Evolutionary conservation across 2,113 vertebrate genomes (phyloP).

Genomic region (Puntigrus tetrazona): DNA sequence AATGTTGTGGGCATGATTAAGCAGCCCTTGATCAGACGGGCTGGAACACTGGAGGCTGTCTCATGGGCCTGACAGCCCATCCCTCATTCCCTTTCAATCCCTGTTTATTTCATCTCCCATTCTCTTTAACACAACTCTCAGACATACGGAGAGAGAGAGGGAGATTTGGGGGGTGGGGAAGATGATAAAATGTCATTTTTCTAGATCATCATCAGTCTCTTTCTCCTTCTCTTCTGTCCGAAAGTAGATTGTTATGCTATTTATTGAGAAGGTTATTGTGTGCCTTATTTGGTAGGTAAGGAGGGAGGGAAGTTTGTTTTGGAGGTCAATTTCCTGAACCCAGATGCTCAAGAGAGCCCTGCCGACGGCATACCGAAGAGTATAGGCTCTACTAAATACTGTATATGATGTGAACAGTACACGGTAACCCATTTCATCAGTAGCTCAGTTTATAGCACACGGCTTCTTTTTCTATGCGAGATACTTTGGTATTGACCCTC

Average conservation of each 20-base stretch:
- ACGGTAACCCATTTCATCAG: not conserved
- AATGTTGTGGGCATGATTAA: constrained; percentile 55
- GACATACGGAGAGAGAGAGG: not conserved
- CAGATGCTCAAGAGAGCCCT: not conserved
- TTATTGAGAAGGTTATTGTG: constrained; percentile 38
- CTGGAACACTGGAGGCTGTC: constrained; percentile 43
- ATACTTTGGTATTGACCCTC: not conserved
- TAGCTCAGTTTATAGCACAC: not conserved
- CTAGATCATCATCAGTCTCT: constrained; percentile 30
- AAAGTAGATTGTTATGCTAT: constrained; percentile 31
- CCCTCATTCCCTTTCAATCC: constrained; percentile 75
- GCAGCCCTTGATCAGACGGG: constrained; percentile 48
- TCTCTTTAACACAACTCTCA: constrained; percentile 67
- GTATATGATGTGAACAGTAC: not conserved
- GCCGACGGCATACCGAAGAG: not conserved
- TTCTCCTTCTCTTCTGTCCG: constrained; percentile 24
- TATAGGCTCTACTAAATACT: not conserved
- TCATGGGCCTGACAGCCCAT: constrained; percentile 68
- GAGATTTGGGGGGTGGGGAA: not conserved
- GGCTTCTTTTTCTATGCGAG: not conserved
- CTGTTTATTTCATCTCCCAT: constrained; percentile 74
- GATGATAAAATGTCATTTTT: constrained; percentile 40
- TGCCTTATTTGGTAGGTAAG: not conserved
- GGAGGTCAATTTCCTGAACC: not conserved
- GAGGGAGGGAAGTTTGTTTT: not conserved